Conservation (phyloP, 2,888 invertebrate species). For the Lysandra coridon region DNA sequence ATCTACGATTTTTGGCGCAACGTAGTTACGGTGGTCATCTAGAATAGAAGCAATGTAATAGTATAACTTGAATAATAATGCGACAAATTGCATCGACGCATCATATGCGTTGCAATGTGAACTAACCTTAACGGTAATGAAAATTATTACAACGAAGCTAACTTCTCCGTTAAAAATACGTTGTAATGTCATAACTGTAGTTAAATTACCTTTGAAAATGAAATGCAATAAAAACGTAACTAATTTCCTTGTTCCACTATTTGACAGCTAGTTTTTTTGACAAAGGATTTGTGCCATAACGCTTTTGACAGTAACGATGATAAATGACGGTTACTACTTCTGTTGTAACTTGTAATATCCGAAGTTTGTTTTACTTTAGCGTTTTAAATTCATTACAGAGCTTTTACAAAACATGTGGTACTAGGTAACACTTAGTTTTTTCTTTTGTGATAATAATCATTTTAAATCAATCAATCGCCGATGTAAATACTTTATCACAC, state of each 20-base stretch:
- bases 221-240: background rate
- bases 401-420: background rate
- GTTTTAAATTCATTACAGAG: background rate
- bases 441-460: background rate
- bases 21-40: too few species aligned
- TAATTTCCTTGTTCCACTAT: conserved; percentile 1
- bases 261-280: conserved; percentile 4
- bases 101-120: too few species aligned
- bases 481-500: too few species aligned
- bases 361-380: conserved; percentile 11
- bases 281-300: background rate
- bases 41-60: too few species aligned
- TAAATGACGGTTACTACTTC: background rate
- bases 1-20: too few species aligned
- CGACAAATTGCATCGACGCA: too few species aligned
- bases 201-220: background rate
- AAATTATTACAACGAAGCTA: too few species aligned
- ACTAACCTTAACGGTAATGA: too few species aligned
- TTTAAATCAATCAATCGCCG: background rate
- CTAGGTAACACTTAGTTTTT: background rate
- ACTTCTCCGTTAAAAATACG: too few species aligned
- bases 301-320: conserved; percentile 14
- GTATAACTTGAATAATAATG: too few species aligned
- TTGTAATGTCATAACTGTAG: background rate
- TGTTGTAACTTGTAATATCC: background rate